These are phyloP conservation scores for Arrhamphus sclerolepis DNA, from an alignment of 2,797 vertebrate species.

Conservation along the genomic window DNA sequence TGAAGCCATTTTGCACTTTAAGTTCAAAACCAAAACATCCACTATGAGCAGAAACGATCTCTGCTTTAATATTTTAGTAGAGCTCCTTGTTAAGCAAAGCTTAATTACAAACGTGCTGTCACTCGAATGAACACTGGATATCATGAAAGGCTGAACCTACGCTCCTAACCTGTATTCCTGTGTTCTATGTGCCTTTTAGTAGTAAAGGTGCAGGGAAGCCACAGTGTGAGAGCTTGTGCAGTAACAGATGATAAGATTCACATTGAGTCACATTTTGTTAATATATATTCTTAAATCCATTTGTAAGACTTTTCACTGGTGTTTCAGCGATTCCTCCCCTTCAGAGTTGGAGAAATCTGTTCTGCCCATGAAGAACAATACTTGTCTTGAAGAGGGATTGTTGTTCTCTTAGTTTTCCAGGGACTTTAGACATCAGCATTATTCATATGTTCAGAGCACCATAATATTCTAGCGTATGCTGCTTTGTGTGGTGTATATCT, in stretches of 20 bases:
- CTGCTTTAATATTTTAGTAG: not conserved
- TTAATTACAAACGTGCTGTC: not conserved
- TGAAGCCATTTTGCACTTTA: not conserved
- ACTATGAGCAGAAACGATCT: not conserved
- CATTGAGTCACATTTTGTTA: no score
- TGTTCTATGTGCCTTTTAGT: no score
- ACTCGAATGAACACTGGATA: no score
- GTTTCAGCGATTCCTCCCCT: not conserved
- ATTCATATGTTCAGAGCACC: not conserved
- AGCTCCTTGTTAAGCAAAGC: not conserved
- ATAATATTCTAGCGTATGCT: conserved; percentile 4
- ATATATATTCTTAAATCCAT: no score
- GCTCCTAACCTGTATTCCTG: no score
- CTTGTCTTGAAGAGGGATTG: not conserved
- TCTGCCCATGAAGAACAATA: not conserved
- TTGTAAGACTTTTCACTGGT: no score
- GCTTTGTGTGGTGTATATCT: conserved; percentile 27
- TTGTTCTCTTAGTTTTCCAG: not conserved
- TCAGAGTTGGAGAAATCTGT: not conserved
- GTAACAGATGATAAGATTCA: no score
- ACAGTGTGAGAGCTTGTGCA: no score
- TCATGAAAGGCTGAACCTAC: no score
- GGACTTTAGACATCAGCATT: no score
- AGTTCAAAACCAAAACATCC: not conserved
- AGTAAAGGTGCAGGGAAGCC: no score